phyloP scores from a whole-genome alignment of 64 coral and sea anemone species.

The Montipora efflorescens region DNA sequence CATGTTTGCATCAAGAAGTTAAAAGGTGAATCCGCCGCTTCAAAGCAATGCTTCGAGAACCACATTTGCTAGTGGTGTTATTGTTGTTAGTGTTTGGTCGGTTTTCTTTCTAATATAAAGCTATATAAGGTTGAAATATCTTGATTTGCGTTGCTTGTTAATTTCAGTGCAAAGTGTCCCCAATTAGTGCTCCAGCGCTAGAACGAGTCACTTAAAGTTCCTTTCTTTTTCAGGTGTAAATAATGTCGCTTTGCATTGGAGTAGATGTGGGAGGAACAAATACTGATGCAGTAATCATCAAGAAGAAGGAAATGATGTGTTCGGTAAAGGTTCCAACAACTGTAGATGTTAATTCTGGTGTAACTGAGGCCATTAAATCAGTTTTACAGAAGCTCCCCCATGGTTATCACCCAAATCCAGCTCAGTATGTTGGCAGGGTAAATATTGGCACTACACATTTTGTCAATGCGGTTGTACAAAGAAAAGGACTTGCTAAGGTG shows the following conservation, averaged over 20 bases:
- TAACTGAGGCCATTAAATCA: slow-evolving; percentile 64
- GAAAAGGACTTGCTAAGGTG: slow-evolving; percentile 71
- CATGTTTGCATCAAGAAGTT: no score
- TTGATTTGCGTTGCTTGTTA: no score
- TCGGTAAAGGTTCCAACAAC: slow-evolving; percentile 88
- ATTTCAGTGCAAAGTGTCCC: no score
- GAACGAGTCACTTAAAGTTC: not conserved
- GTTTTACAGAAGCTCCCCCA: slow-evolving; percentile 65
- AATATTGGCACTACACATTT: slow-evolving; percentile 99
- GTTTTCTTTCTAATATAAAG: no score
- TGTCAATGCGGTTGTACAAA: slow-evolving; percentile 96
- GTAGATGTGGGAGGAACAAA: slow-evolving; percentile 99
- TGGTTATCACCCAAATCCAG: slow-evolving; percentile 60
- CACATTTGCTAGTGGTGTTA: no score
- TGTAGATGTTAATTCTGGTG: slow-evolving; percentile 75
- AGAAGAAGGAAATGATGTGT: slow-evolving; percentile 51
- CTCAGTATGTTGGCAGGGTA: slow-evolving; percentile 61
- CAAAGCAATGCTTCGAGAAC: no score
- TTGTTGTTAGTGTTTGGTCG: no score
- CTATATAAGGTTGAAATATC: no score
- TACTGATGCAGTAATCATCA: slow-evolving; percentile 89
- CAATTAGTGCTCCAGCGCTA: no score
- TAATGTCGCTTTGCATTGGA: slow-evolving; percentile 77
- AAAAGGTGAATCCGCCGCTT: no score
- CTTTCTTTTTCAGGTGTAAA: not conserved